Percentiles rank a stretch among this genome's conserved stretches.
phyloP scores from a whole-genome alignment of 2,888 invertebrate genomes.

The Leucoma salicis region DNA sequence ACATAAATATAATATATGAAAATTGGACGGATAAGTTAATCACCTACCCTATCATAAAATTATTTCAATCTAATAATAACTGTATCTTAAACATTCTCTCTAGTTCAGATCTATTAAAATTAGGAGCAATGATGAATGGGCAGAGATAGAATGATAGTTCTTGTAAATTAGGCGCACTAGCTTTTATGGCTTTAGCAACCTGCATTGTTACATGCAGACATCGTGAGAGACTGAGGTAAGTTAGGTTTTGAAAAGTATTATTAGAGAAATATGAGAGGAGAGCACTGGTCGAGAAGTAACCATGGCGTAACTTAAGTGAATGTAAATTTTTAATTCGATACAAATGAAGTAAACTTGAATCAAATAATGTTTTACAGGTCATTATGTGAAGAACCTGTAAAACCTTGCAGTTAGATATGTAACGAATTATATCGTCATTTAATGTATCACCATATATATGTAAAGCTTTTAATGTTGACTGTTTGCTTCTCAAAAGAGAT shows the following conservation, averaged over 20 bases:
- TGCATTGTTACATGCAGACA: slow-evolving; percentile 76
- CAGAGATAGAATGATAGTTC: slow-evolving; percentile 77
- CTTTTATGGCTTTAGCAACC: slow-evolving; percentile 72
- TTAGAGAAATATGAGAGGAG: slow-evolving; percentile 75
- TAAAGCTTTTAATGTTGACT: slow-evolving; percentile 63
- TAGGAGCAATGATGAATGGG: slow-evolving; percentile 72
- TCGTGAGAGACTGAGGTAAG: slow-evolving; percentile 72
- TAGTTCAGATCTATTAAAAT: slow-evolving; percentile 71
- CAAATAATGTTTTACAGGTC: slow-evolving; percentile 79
- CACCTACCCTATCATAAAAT: slow-evolving; percentile 39
- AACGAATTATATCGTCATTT: slow-evolving; percentile 72
- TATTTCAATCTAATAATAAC: slow-evolving; percentile 67
- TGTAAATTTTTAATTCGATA: slow-evolving; percentile 70
- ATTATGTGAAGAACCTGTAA: slow-evolving; percentile 74
- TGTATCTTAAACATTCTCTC: slow-evolving; percentile 77
- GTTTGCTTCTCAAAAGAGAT: slow-evolving; percentile 68
- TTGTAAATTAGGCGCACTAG: slow-evolving; percentile 72
- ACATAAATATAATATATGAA: slow-evolving; percentile 18
- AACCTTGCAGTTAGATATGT: slow-evolving; percentile 68
- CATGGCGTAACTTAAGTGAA: slow-evolving; percentile 75
- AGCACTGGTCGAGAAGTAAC: slow-evolving; percentile 77
- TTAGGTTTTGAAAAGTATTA: slow-evolving; percentile 70
- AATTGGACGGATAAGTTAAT: slow-evolving; percentile 54
- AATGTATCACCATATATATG: slow-evolving; percentile 77
- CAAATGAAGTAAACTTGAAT: slow-evolving; percentile 73